Evolutionary conservation across 2,113 vertebrate species (phyloP).

Genomic region (Thalassarche chlororhynchos): DNA sequence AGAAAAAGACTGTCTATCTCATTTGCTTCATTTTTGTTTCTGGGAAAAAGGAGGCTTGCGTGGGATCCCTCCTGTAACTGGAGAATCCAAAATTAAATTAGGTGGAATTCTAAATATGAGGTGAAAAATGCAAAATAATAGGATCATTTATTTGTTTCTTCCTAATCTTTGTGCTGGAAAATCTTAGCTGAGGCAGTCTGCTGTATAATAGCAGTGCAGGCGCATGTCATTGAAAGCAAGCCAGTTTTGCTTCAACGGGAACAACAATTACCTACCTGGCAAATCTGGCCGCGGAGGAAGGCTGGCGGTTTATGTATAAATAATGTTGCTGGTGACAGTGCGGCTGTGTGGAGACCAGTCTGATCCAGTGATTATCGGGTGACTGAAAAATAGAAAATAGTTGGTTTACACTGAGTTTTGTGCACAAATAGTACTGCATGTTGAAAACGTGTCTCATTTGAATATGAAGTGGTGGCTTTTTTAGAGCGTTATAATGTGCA

Average conservation of each 20-base stretch:
- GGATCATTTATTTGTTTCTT: background rate
- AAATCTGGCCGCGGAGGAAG: background rate
- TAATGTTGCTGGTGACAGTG: background rate
- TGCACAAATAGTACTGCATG: background rate
- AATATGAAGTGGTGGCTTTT: background rate
- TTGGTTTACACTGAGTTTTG: background rate
- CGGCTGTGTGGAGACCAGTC: background rate
- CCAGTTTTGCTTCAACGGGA: background rate
- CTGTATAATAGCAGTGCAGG: background rate
- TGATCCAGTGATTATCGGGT: background rate
- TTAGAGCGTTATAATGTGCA: background rate
- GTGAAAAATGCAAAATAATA: background rate
- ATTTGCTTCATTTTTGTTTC: conserved; percentile 9
- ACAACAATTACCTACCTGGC: background rate
- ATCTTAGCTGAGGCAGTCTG: background rate
- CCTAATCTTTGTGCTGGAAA: background rate
- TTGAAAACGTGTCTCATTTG: background rate
- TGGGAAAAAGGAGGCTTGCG: background rate
- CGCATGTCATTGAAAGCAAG: background rate
- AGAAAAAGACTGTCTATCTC: background rate
- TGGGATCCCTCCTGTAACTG: background rate
- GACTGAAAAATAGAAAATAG: background rate
- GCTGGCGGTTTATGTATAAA: background rate
- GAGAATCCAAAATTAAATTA: background rate
- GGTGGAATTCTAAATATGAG: background rate